phyloP scores from a whole-genome alignment of 2,888 invertebrate species.

The Petrolisthes cinctipes region DNA sequence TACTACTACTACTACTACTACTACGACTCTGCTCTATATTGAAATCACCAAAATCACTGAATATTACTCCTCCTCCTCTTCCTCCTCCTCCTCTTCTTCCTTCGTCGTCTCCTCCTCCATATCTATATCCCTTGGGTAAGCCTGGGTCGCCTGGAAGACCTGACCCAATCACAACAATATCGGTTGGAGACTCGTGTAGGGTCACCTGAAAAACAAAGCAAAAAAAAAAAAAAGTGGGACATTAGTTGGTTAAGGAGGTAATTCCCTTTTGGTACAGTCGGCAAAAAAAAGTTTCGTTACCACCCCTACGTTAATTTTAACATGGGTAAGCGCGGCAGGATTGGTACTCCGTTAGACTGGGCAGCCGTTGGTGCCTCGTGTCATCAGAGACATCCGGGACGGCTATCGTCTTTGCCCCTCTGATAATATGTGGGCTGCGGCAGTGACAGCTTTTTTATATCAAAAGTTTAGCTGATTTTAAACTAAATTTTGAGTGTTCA shows the following conservation, averaged over 20 bases:
- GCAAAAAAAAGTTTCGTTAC: no score
- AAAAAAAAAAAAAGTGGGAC: background rate
- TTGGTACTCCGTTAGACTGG: no score
- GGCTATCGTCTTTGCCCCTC: no score
- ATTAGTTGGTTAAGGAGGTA: background rate
- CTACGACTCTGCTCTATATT: background rate
- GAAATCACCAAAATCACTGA: background rate
- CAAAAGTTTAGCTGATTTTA: no score
- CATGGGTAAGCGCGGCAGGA: no score
- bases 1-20: background rate
- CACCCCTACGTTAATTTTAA: no score
- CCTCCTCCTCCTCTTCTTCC: background rate
- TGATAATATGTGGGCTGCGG: no score
- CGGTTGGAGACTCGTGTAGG: slow-evolving; percentile 52
- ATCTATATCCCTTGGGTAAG: background rate
- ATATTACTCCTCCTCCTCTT: background rate
- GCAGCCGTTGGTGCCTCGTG: no score
- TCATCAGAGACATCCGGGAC: no score
- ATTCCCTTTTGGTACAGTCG: background rate
- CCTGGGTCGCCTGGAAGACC: slow-evolving; percentile 30
- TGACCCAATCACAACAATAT: slow-evolving; percentile 50
- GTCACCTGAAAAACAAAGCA: slow-evolving; percentile 40
- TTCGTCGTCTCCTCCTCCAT: slow-evolving; percentile 20
- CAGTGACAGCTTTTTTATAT: no score
- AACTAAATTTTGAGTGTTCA: no score